Percentiles rank a stretch among this genome's conserved stretches.
Conservation (phyloP, 2,113 vertebrate species). For the Brevimyrus niger region DNA sequence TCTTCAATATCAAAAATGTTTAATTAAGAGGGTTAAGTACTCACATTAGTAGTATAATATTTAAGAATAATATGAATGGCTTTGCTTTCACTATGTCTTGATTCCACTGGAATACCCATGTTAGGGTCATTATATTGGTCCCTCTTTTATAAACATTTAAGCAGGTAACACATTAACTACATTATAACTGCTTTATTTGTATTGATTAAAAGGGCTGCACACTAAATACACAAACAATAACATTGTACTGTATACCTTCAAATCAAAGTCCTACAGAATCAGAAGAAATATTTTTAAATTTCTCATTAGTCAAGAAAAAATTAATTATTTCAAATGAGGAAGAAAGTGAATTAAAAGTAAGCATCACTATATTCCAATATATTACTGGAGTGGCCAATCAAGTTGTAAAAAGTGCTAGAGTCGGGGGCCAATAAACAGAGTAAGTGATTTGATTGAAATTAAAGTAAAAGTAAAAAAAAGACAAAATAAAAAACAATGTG, state of each 20-base stretch:
- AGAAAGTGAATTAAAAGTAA: neutral
- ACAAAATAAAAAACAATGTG: neutral
- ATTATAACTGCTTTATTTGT: neutral
- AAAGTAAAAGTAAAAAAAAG: neutral
- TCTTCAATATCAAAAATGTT: slow-evolving; percentile 52
- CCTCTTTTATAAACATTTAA: slow-evolving; percentile 28
- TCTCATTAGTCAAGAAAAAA: neutral
- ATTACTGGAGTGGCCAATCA: neutral
- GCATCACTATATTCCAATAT: neutral
- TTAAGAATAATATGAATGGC: neutral
- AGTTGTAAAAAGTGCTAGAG: neutral
- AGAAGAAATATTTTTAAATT: neutral
- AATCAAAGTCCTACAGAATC: neutral
- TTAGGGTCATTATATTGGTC: slow-evolving; percentile 22
- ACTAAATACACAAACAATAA: slow-evolving; percentile 25
- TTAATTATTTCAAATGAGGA: neutral
- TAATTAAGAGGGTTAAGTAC: slow-evolving; percentile 61
- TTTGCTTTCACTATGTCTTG: neutral
- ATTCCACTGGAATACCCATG: neutral
- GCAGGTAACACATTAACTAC: slow-evolving; percentile 31
- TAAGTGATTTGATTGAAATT: neutral
- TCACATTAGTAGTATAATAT: slow-evolving; percentile 35
- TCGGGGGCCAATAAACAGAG: neutral
- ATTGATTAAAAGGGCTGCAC: neutral
- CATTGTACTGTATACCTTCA: neutral